Conservation (phyloP, 2,888 invertebrate genomes). For the Omphaloscelis lunosa region DNA sequence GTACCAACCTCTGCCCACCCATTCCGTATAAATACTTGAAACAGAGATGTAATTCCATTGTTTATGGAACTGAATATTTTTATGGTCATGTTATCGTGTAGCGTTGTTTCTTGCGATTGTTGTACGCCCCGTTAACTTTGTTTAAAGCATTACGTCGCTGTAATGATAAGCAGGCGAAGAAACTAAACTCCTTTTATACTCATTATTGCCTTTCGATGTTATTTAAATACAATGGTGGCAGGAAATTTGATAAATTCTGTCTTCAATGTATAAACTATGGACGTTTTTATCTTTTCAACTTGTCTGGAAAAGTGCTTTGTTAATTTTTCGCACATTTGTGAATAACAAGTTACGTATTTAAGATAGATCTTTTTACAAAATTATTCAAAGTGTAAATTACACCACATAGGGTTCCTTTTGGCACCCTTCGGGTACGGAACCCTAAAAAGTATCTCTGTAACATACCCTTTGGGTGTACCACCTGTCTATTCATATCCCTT, state of each 20-base stretch:
- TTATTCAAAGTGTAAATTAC: background rate
- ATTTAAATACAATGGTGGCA: constrained; percentile 48
- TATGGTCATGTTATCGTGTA: constrained; percentile 58
- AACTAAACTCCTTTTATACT: constrained; percentile 25
- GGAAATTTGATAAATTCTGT: constrained; percentile 27
- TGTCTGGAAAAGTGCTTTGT: background rate
- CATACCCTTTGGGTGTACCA: background rate
- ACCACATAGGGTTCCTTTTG: background rate
- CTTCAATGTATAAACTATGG: constrained; percentile 6
- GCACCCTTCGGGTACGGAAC: no score
- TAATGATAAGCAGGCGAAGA: constrained; percentile 60
- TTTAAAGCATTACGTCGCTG: constrained; percentile 40
- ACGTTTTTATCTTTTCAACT: constrained; percentile 10
- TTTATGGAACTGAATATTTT: constrained; percentile 56
- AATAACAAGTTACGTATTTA: background rate
- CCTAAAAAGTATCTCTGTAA: background rate
- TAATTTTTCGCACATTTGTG: constrained; percentile 9
- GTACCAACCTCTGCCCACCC: background rate
- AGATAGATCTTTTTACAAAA: background rate
- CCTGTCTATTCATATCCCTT: background rate
- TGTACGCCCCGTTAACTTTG: constrained; percentile 55
- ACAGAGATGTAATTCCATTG: constrained; percentile 39
- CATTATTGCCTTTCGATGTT: constrained; percentile 22
- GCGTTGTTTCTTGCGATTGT: constrained; percentile 47
- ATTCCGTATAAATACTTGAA: background rate